Evolutionary conservation across 2,113 vertebrate genomes (phyloP).

Genomic region (Zootoca vivipara): DNA sequence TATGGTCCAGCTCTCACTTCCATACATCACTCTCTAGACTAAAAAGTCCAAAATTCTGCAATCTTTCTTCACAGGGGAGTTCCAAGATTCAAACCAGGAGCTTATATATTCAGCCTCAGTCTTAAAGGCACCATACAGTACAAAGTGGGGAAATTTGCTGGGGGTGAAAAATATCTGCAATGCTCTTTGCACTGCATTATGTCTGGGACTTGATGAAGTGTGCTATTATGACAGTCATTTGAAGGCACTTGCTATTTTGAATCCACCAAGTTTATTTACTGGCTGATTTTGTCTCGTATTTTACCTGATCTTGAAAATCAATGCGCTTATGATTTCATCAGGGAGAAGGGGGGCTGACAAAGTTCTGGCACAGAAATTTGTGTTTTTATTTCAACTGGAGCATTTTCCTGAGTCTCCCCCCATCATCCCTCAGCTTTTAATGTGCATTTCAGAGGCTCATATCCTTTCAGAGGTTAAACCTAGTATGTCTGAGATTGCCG

Average conservation of each 20-base stretch:
- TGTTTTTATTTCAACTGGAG: background rate
- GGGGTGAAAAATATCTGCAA: too few species aligned
- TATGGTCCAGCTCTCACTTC: too few species aligned
- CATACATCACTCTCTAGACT: too few species aligned
- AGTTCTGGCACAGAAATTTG: background rate
- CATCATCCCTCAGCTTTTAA: background rate
- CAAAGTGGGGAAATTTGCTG: too few species aligned
- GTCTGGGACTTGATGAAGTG: too few species aligned
- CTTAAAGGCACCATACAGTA: too few species aligned
- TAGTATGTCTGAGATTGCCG: rapidly evolving
- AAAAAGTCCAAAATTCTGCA: too few species aligned
- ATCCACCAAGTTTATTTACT: background rate
- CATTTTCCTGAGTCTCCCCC: background rate
- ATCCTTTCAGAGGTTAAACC: background rate
- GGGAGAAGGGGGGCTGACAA: background rate
- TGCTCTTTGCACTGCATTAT: too few species aligned
- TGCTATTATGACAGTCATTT: background rate
- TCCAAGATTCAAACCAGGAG: too few species aligned
- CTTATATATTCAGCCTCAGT: too few species aligned
- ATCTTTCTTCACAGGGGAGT: too few species aligned
- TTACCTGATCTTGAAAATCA: slow-evolving; percentile 1
- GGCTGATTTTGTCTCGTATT: background rate
- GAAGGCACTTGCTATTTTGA: background rate
- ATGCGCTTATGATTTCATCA: background rate
- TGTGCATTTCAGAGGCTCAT: background rate